Base-by-base conservation (phyloP, 2,797 vertebrate species). In the Pyrocephalus nanus region DNA sequence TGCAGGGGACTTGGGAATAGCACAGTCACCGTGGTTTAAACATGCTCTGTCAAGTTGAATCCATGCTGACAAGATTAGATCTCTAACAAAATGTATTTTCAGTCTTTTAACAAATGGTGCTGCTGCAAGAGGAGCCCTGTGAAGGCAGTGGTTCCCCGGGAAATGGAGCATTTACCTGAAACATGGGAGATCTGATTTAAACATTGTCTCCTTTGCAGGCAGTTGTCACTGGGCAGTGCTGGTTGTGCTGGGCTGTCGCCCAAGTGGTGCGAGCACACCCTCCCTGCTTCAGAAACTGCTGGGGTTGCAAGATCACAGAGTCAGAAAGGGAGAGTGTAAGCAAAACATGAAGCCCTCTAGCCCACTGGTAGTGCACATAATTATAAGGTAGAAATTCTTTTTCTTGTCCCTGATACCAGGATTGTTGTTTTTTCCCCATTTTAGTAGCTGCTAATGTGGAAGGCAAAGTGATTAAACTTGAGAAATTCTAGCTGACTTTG, bases 41-140 rank as follows among this genome's bases (percentile, higher is more conserved):
- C 83, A 29, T 71, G 73, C 73, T 69, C 86, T 88, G 66, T 93
- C 93, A 93, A 55, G 74, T 75, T 27, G 42, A 86, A 92, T 95
- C 76, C 42, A 22, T 1, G 1, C 32, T 75, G 86, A 92, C 58
- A 86, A 61, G 90, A 86, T 86, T 6, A 93, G 72, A 69, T 32
- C n/a, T 86, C 90, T 95, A 73, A 81, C 66, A 81, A 74, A 94
- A 86, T 22, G 40, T 48, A 32, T 93, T 90, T 76, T 75, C 55
- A 51, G 75, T 77, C 69, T 45, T 78, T 34, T 43, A 77, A 86
- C 25, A 55, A 92, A 48, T 10, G n/a, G 18, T 47, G 20, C 23
- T 1, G 1, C 73, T 72, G 73, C 43, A 64, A 4, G 45, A 86
- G 61, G 61, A 80, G 69, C 61, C 65, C 45, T 36, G 34, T 15